A percentile compares a stretch with the other conserved stretches of the same genome.
Evolutionary conservation across 2,113 vertebrate genomes (phyloP).

Genomic region (Ammodramus savannarum): DNA sequence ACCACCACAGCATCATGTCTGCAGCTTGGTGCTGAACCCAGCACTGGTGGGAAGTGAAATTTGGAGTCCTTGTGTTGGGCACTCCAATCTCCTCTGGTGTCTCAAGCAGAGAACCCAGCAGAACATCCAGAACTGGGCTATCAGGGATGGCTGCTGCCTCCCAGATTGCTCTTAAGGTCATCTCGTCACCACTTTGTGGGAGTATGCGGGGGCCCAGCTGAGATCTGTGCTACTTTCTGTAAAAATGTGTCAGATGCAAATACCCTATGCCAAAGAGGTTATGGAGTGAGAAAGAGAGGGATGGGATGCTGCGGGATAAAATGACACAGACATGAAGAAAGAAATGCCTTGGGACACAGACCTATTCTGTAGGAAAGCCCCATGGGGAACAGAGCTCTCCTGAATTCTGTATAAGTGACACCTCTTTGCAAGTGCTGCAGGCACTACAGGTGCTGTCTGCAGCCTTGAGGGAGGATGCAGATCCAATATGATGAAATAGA

Average conservation of each 20-base stretch:
- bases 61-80: neutral
- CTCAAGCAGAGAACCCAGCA: neutral
- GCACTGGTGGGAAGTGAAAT: neutral
- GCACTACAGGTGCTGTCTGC: neutral
- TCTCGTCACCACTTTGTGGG: rapidly evolving
- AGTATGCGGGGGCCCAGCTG: neutral
- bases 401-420: neutral
- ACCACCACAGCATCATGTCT: rapidly evolving
- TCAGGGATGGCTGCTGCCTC: neutral
- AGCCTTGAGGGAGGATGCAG: neutral
- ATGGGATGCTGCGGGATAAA: neutral
- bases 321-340: neutral
- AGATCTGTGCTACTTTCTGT: neutral
- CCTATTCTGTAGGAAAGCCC: neutral
- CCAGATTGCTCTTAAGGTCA: neutral
- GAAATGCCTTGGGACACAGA: neutral
- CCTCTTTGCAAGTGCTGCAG: neutral
- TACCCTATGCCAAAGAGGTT: neutral
- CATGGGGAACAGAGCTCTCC: neutral
- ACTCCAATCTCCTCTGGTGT: neutral
- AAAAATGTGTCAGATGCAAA: neutral
- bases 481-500: neutral
- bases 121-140: neutral
- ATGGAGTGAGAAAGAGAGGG: neutral
- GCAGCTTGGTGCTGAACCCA: neutral